Base-by-base conservation (phyloP, 2,888 invertebrate genomes). In the Pomacea canaliculata region DNA sequence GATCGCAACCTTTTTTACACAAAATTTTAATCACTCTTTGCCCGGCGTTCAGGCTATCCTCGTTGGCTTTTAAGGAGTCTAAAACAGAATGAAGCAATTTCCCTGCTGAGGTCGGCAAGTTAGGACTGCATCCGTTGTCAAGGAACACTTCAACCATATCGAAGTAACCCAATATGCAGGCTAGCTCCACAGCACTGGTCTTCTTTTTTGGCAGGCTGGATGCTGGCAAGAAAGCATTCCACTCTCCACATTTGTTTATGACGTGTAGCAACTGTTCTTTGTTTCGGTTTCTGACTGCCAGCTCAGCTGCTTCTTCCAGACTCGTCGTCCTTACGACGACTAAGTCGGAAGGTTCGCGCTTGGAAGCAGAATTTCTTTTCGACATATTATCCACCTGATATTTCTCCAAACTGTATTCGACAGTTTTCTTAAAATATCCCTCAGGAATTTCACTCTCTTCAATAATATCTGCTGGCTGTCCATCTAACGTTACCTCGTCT, bases 111-210 rank as follows among this genome's bases (percentile, higher is more conserved):
- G 84, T 84, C 8, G 84, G 84, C n/a, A 84, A 76, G 71, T 84
- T 83, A 19, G 84, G 81, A 73, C 84, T 84, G 73, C 84, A 84
- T 10, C 84, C 84, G 76, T 84, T 83, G 13, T 82, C 78, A 13
- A 84, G 68, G 63, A 83, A 84, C 56, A 84, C 49, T 46, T 82
- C 72, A 5, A 84, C 79, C 49, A 83, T 80, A 68, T 83, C 81
- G 13, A 78, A 80, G 63, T 83, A 79, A 3, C 84, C 84, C 23
- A 83, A 67, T n/a, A 73, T 76, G 66, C 84, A 84, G 0, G 84
- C 83, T 19, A 80, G 66, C 69, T 83, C 82, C 13, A 84, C 83
- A n/a, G 83, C 81, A 71, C 73, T 81, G 18, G 71, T 63, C 23
- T 75, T 63, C 23, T 65, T 71, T 48, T 77, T 73, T 4, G 73